Base-by-base conservation (phyloP, 92 coral and sea anemone genomes). In the Palythoa heliodiscus region DNA sequence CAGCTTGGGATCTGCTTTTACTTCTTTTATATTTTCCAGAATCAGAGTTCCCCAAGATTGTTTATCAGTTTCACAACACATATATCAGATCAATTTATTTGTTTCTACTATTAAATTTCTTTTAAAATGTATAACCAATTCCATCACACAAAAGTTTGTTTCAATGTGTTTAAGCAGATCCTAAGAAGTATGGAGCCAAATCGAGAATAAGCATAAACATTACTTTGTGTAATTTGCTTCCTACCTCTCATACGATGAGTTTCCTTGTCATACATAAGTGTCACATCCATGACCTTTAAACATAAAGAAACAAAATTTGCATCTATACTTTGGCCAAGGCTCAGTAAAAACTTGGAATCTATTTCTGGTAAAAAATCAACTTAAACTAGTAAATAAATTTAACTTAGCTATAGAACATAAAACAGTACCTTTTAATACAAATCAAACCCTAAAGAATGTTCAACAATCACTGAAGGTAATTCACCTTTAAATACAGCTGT, bases 181-280 rank as follows among this genome's bases (percentile, higher is more conserved):
- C 82, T 67, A 77, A 77, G 67, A 57, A 22, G 82, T 37, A 48
- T 58, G 7, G 70, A 77, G 1, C 40, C 24, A 29, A 29, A 29
- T 29, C 14, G 22, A 64, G 43, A 23, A 39, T 7, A 11, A 61
- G 63, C 60, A 61, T 19, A 78, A 58, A 61, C 2, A 3, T 60
- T 22, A 60, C 7, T 14, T 6, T 60, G 35, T 29, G 35, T 60
- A 16, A 14, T 15, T 3, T 16, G 20, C 11, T 20, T n/a, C 91
- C 88, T 70, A 93, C 97, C 97, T 88, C 97, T 74, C 85, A 89
- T 92, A 64, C 92, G 89, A 9, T 48, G 39, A 1, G 80, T 89
- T 1, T 81, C 86, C 75, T 90, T 93, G 75, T 93, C 97, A 20
- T 83, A 84, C 84, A 93, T 93, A 37, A 93, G 77, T 75, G 87